phyloP scores from a whole-genome alignment of 2,888 invertebrate species.

The Drosophila merina region DNA sequence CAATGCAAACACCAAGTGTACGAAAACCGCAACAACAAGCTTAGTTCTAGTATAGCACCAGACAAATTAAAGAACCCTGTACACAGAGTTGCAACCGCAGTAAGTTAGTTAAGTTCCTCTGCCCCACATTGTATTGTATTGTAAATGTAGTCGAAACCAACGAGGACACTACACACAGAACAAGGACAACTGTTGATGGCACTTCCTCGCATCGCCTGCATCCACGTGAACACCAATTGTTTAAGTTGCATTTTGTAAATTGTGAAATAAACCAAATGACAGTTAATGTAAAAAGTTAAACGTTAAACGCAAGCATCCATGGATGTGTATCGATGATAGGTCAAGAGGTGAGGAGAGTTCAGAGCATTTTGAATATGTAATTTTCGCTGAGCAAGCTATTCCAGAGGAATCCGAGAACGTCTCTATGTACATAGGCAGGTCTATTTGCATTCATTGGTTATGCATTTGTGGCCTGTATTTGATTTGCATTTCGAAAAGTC shows the following conservation, averaged over 20 bases:
- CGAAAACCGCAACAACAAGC: slow-evolving; percentile 60
- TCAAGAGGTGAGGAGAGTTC: slow-evolving; percentile 7
- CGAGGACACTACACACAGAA: slow-evolving; percentile 23
- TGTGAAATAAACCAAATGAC: slow-evolving; percentile 59
- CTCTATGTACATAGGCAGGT: slow-evolving; percentile 26
- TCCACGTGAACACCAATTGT: slow-evolving; percentile 31
- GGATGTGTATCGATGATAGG: slow-evolving; percentile 16
- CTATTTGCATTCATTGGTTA: slow-evolving; percentile 42
- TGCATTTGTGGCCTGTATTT: slow-evolving; percentile 34
- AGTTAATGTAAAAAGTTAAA: slow-evolving; percentile 66
- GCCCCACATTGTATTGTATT: slow-evolving; percentile 50
- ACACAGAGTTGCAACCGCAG: slow-evolving; percentile 44
- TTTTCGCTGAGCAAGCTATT: slow-evolving; percentile 11
- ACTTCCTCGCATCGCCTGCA: slow-evolving; percentile 21
- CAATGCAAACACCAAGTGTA: slow-evolving; percentile 62
- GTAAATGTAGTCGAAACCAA: slow-evolving; percentile 34
- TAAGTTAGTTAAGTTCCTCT: slow-evolving; percentile 63
- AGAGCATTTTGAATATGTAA: slow-evolving; percentile 36
- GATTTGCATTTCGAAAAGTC: slow-evolving; percentile 46
- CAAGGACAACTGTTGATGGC: slow-evolving; percentile 19
- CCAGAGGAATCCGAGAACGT: slow-evolving; percentile 1
- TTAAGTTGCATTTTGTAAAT: slow-evolving; percentile 65
- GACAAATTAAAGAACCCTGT: slow-evolving; percentile 39
- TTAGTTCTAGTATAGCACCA: slow-evolving; percentile 64
- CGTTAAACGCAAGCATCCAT: slow-evolving; percentile 21